These are phyloP conservation scores for Phyllotreta striolata DNA, from an alignment of 2,888 invertebrate genomes.

Conservation along the genomic window DNA sequence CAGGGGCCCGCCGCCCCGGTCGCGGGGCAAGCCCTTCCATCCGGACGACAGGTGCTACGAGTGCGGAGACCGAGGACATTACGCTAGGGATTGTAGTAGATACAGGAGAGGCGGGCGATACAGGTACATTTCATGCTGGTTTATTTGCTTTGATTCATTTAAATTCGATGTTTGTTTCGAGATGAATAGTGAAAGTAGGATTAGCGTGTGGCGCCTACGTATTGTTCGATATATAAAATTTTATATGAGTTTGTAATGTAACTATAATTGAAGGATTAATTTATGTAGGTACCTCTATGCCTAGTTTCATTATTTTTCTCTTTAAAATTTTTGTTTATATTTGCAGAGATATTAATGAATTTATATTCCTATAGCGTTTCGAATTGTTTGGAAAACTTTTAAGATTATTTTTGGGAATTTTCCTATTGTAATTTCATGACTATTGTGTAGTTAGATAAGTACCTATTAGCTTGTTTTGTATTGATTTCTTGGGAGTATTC, in stretches of 20 bases:
- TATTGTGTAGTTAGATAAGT: no score
- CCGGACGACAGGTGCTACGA: conserved; percentile 94
- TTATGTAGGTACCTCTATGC: not conserved
- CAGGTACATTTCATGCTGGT: conserved; percentile 47
- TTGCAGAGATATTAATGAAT: not conserved
- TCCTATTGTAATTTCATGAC: no score
- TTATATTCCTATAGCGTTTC: no score
- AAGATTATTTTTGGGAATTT: no score
- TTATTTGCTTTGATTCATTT: conserved; percentile 7
- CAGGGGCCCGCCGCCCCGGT: conserved; percentile 68
- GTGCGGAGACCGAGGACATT: conserved; percentile 93
- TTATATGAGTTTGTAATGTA: no score
- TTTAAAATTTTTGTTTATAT: not conserved
- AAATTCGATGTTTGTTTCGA: not conserved
- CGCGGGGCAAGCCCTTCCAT: conserved; percentile 78
- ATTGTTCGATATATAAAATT: no score
- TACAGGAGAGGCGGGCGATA: conserved; percentile 69
- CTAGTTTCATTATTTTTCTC: conserved; percentile 1
- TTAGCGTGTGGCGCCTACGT: not conserved
- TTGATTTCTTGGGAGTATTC: no score
- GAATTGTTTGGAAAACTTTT: no score
- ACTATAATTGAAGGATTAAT: no score
- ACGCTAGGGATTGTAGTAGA: conserved; percentile 88
- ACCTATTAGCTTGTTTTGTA: no score
- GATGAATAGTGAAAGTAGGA: conserved; percentile 2